These are phyloP conservation scores for Rhinophrynus dorsalis DNA, from an alignment of 2,797 vertebrate genomes.

Conservation along the genomic window DNA sequence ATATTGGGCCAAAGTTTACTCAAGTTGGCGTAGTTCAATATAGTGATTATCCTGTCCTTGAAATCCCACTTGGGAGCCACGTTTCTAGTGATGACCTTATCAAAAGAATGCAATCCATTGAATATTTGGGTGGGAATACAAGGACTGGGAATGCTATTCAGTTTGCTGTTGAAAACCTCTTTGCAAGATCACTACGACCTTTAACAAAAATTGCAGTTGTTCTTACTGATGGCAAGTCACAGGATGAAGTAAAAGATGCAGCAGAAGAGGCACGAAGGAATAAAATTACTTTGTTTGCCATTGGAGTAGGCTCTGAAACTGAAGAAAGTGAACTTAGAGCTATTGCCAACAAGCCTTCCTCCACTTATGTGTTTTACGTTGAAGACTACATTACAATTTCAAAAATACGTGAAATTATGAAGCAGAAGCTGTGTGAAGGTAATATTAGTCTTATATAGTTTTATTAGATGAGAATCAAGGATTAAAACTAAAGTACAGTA, in stretches of 20 bases:
- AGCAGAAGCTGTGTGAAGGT: conserved; percentile 98
- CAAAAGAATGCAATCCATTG: conserved; percentile 83
- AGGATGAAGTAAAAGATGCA: conserved; percentile 88
- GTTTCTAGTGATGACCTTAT: conserved; percentile 77
- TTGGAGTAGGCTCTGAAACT: conserved; percentile 89
- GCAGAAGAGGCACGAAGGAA: conserved; percentile 90
- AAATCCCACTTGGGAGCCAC: conserved; percentile 88
- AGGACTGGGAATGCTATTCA: conserved; percentile 90
- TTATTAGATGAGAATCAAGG: too few relatives aligned
- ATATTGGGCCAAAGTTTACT: conserved; percentile 94
- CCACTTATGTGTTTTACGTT: conserved; percentile 93
- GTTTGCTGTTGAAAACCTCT: conserved; percentile 88
- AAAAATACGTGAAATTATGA: conserved; percentile 93
- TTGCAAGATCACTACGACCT: conserved; percentile 87
- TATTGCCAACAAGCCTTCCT: conserved; percentile 93
- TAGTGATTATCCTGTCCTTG: conserved; percentile 88
- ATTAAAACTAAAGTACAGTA: too few relatives aligned
- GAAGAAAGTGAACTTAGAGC: conserved; percentile 84
- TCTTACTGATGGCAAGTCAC: conserved; percentile 94
- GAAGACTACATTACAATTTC: conserved; percentile 95
- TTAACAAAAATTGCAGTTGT: conserved; percentile 93
- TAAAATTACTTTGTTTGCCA: conserved; percentile 91
- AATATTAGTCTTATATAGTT: conserved; percentile 29
- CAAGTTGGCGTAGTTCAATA: conserved; percentile 96
- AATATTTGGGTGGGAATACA: conserved; percentile 94